Evolutionary conservation across 2,113 vertebrate genomes (phyloP).

Genomic region (Triplophysa tibetana): DNA sequence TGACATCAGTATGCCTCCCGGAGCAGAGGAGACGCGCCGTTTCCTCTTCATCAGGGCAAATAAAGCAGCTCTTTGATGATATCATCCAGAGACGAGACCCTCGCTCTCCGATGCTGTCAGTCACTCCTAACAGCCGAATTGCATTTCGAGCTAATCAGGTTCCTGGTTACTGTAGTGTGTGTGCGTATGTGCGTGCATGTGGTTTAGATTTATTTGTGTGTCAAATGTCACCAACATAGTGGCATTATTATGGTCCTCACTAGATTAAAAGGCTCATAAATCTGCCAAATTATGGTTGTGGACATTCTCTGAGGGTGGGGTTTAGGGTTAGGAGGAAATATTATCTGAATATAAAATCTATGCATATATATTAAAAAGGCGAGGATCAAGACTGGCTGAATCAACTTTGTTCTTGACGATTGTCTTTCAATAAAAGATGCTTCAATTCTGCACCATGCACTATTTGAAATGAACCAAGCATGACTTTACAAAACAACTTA

Average conservation of each 20-base stretch:
- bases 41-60: slow-evolving; percentile 71
- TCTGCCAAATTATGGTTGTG: too few species aligned
- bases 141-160: slow-evolving; percentile 72
- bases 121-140: slow-evolving; percentile 58
- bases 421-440: neutral
- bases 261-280: too few species aligned
- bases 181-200: neutral
- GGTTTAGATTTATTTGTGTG: too few species aligned
- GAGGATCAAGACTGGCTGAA: slow-evolving; percentile 33
- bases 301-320: too few species aligned
- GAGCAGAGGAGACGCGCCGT: slow-evolving; percentile 57
- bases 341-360: neutral
- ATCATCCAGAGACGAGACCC: slow-evolving; percentile 62
- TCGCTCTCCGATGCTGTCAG: slow-evolving; percentile 60
- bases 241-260: too few species aligned
- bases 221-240: too few species aligned
- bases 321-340: too few species aligned
- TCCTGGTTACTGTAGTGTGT: slow-evolving; percentile 51
- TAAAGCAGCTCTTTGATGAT: slow-evolving; percentile 74
- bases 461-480: too few species aligned
- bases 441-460: neutral
- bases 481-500: too few species aligned
- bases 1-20: slow-evolving; percentile 68
- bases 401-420: slow-evolving; percentile 36
- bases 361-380: slow-evolving; percentile 22